Evolutionary conservation across 2,113 vertebrate species (phyloP).

Genomic region (Tupaia chinensis): DNA sequence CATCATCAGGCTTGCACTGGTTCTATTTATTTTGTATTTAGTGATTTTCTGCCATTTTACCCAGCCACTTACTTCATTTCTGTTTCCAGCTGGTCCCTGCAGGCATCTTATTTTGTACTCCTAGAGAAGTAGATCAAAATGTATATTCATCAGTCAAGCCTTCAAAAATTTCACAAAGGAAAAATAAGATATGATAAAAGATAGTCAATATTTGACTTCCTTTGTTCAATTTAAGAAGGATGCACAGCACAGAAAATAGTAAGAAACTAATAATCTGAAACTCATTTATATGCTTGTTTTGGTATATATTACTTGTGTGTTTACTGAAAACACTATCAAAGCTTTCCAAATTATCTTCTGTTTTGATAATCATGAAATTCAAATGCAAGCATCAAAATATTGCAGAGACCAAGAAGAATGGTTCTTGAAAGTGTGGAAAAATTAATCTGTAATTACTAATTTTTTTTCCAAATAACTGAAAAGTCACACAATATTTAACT

Average conservation of each 20-base stretch:
- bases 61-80: background rate
- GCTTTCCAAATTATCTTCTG: constrained; percentile 16
- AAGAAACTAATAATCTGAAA: background rate
- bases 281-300: constrained; percentile 31
- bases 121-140: background rate
- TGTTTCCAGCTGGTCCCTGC: background rate
- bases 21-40: constrained; percentile 50
- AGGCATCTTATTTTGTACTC: background rate
- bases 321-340: constrained; percentile 19
- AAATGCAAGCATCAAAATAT: constrained; percentile 15
- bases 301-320: background rate
- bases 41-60: constrained; percentile 34
- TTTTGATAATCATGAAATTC: constrained; percentile 10
- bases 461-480: background rate
- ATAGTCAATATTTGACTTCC: background rate
- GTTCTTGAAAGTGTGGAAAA: background rate
- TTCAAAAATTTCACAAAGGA: constrained; percentile 20
- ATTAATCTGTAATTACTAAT: background rate
- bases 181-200: background rate
- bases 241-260: background rate
- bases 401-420: background rate
- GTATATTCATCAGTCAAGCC: background rate
- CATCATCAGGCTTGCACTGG: background rate
- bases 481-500: background rate
- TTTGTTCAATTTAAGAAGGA: background rate